Evolutionary conservation across 2,113 vertebrate genomes (phyloP).

Genomic region (Nannospalax galili): DNA sequence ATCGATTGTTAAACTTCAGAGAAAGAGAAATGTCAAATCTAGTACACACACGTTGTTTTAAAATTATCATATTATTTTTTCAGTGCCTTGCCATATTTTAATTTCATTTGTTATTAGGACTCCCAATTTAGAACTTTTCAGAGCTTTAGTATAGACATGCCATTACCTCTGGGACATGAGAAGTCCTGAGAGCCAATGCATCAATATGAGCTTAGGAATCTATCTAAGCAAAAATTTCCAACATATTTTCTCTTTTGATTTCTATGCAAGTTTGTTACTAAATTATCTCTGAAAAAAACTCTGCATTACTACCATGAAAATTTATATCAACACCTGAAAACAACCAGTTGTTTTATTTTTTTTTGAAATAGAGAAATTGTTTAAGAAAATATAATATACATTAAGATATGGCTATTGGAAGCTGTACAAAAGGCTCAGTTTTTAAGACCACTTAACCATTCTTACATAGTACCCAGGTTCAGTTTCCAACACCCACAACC

Average conservation of each 20-base stretch:
- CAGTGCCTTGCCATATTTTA: not conserved
- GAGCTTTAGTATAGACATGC: not conserved
- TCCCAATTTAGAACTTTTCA: not conserved
- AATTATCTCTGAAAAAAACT: not conserved
- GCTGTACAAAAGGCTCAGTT: no score
- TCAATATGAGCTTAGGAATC: not conserved
- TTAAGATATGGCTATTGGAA: not conserved
- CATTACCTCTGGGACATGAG: not conserved
- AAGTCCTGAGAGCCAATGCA: not conserved
- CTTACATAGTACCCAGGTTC: no score
- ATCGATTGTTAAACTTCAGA: not conserved
- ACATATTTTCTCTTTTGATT: not conserved
- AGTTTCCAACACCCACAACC: no score
- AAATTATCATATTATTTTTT: not conserved
- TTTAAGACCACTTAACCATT: no score
- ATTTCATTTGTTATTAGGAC: not conserved
- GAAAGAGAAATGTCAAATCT: not conserved
- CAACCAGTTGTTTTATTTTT: not conserved
- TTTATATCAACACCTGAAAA: fast-evolving
- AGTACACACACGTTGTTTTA: no score
- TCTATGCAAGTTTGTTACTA: not conserved
- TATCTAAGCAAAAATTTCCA: not conserved
- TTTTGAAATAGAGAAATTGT: not conserved
- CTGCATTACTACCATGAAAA: not conserved
- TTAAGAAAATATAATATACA: no score